These are phyloP conservation scores for Poecilia gillii DNA, from an alignment of 2,797 vertebrate species.

Conservation along the genomic window DNA sequence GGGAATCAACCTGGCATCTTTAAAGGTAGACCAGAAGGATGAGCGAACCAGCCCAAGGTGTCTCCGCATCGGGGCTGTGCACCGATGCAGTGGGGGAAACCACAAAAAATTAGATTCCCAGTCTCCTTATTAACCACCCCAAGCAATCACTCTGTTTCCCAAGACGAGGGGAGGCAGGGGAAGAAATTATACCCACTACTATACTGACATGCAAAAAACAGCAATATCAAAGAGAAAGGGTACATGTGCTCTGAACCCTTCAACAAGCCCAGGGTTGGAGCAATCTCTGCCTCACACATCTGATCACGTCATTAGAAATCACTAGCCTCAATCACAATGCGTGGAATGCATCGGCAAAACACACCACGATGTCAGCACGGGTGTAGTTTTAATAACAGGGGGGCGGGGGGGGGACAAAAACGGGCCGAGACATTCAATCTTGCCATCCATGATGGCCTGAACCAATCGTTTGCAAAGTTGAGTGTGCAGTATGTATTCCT, in stretches of 20 bases:
- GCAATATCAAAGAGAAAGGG: conserved; percentile 66
- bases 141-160: conserved; percentile 46
- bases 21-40: conserved; percentile 33
- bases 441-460: conserved; percentile 52
- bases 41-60: conserved; percentile 24
- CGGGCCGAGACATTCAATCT: conserved; percentile 37
- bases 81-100: conserved; percentile 32
- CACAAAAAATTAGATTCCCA: conserved; percentile 38
- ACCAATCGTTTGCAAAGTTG: conserved; percentile 65
- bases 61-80: conserved; percentile 43
- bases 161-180: conserved; percentile 36
- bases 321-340: conserved; percentile 36
- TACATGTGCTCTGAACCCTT: conserved; percentile 41
- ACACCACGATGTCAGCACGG: conserved; percentile 28
- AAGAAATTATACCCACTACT: conserved; percentile 54
- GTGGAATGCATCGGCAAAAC: conserved; percentile 45
- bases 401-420: conserved; percentile 2
- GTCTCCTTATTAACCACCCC: conserved; percentile 35
- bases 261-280: conserved; percentile 30
- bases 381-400: conserved; percentile 14
- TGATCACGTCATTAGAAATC: conserved; percentile 36
- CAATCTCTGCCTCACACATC: conserved; percentile 24
- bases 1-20: conserved; percentile 45
- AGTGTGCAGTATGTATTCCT: conserved; percentile 80
- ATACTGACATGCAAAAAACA: conserved; percentile 74